Evolutionary conservation across 2,888 invertebrate species (phyloP).

Genomic region (Drosophila cyrtoloma): DNA sequence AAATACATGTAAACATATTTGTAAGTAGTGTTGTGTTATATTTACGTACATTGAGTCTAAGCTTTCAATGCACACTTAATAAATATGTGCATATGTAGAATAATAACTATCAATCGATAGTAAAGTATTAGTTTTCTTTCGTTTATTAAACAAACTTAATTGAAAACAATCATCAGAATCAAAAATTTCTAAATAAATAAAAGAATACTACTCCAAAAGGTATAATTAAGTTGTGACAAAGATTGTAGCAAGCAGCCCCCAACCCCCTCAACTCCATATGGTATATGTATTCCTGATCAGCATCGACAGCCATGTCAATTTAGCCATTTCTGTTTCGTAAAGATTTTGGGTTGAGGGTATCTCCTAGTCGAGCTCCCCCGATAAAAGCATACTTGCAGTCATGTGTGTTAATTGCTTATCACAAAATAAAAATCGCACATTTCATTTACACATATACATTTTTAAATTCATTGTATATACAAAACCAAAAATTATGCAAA

Average conservation of each 20-base stretch:
- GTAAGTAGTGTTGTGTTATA: background rate
- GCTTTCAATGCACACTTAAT: background rate
- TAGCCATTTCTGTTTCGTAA: background rate
- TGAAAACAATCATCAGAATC: background rate
- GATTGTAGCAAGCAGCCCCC: background rate
- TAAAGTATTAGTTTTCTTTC: background rate
- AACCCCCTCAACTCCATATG: background rate
- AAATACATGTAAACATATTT: slow-evolving; percentile 1
- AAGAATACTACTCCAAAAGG: background rate
- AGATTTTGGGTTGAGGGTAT: background rate
- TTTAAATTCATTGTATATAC: background rate
- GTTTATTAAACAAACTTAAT: background rate
- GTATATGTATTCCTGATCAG: background rate
- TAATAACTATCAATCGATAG: background rate
- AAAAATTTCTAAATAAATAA: background rate
- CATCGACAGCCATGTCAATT: background rate
- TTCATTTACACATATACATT: background rate
- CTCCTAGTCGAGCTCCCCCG: background rate
- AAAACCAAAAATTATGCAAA: slow-evolving; percentile 47
- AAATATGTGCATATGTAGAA: background rate
- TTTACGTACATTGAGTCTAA: background rate
- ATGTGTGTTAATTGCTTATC: slow-evolving; percentile 39
- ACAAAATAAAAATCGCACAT: slow-evolving; percentile 10
- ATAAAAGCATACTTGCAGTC: background rate
- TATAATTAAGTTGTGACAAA: background rate